A percentile compares a stretch with the other conserved stretches of the same genome.
Evolutionary conservation across 1,140 invertebrate genomes (phyloP).

Genomic region (Cephus cinctus): DNA sequence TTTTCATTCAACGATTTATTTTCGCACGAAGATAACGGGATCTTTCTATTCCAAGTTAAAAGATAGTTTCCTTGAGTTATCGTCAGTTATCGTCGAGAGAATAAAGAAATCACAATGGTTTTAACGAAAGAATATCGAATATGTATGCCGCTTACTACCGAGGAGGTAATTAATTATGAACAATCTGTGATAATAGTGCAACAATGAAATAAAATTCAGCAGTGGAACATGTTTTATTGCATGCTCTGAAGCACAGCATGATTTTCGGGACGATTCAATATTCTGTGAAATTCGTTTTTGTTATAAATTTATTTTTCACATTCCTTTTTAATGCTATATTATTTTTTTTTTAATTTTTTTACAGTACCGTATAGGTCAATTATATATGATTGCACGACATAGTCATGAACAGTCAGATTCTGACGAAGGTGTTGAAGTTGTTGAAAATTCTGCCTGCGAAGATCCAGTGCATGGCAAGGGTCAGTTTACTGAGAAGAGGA

Average conservation of each 20-base stretch:
- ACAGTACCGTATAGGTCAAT: conserved; percentile 87
- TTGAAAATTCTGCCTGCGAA: conserved; percentile 78
- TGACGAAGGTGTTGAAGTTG: conserved; percentile 90
- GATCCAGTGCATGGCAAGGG: conserved; percentile 80
- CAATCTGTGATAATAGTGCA: too few species aligned
- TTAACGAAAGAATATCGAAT: conserved; percentile 87
- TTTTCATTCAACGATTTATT: not conserved
- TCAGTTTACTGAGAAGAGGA: conserved; percentile 89
- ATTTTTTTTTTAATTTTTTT: conserved; percentile 18
- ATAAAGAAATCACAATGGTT: conserved; percentile 61
- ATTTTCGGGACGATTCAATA: too few species aligned
- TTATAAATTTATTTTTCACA: not conserved
- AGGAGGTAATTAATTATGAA: too few species aligned
- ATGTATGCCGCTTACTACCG: conserved; percentile 87
- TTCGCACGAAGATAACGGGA: not conserved
- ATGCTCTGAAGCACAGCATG: too few species aligned
- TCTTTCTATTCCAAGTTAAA: not conserved
- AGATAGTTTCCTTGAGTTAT: not conserved
- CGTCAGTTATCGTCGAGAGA: not conserved
- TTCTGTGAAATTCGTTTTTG: too few species aligned
- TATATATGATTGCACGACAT: conserved; percentile 94
- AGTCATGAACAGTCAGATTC: conserved; percentile 86
- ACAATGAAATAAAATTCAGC: too few species aligned
- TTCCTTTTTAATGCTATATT: not conserved
- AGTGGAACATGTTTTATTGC: too few species aligned